Base-by-base conservation (phyloP, 2,888 invertebrate species). In the Euzetes globulus region DNA sequence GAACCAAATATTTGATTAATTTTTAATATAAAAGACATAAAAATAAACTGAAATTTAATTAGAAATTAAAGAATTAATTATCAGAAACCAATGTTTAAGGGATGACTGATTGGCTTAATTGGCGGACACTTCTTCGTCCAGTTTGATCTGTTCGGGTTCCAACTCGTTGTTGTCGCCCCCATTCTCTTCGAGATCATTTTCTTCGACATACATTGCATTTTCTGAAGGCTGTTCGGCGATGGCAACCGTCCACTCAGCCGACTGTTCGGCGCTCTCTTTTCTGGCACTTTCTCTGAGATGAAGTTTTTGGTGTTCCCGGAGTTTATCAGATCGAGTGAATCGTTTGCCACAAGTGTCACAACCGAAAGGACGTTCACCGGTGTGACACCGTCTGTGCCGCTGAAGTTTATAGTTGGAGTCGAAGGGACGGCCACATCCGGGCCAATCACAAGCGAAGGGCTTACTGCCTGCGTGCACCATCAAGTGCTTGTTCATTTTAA, bases 351-450 rank as follows among this genome's bases (percentile, higher is more conserved):
- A 74, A 1, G 1, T 29, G 5, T 41, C 45, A 29, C 74, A 74
- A n/a, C n/a, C 70, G 27, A 52, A 74, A 4, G 74, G 74, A 29
- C 68, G 25, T 27, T 74, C 74, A 13, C 74, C 74, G 1, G 74
- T 70, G 55, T 74, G 74, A 15, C 47, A 47, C 1, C 47, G 19
- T 6, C 37, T 22, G 33, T 74, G 74, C 17, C 74, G 74, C 17
- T 70, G 52, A 25, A 74, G 55, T 33, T 70, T 74, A 58, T 74
- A 71, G 19, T 74, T 74, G 17, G 70, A 70, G 22, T 47, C 22
- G 47, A 74, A 74, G 7, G 70, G 37, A 15, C 47, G 33, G 19
- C 22, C 45, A 71, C 74, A 74, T 15, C 29, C 27, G 22, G 65
- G 55, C 68, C 73, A 73, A 60, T 73, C 50, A 27, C 74, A 74